Base-by-base conservation (phyloP, 2,888 invertebrate species). In the Polyommatus icarus region DNA sequence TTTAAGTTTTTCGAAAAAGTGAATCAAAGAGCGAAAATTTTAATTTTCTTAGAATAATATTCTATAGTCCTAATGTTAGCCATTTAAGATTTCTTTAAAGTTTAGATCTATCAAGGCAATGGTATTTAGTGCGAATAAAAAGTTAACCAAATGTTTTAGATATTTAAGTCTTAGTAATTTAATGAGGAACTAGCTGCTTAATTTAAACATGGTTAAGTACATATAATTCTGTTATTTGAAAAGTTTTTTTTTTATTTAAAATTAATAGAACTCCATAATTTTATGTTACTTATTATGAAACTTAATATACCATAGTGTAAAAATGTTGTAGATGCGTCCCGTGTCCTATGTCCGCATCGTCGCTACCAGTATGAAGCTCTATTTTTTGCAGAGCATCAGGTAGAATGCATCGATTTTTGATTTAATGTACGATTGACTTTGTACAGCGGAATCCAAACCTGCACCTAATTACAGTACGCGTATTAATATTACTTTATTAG, bases 361-460 rank as follows among this genome's bases (percentile, higher is more conserved):
- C 72, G 72, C 24, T 40, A 2, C 3, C 8, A 20, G 72, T 72
- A 12, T 72, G 72, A 72, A 72, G 40, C 36, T 72, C 40, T 40
- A n/a, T 40, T 72, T 36, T 72, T 72, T 72, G 40, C 72, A 40
- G n/a, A n/a, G 40, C 36, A 71, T 40, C 71, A 72, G 72, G 36
- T 40, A 72, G 40, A 40, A 72, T 72, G 10, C 72, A 72, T 72
- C 40, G 72, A 72, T 72, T 36, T 40, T 72, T 32, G 67, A 72
- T 72, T 72, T 40, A 36, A 40, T 20, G 72, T 72, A 40, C 36
- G 40, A 40, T 67, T 67, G 67, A 29, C 67, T 72, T 40, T 40
- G 40, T 72, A n/a, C 72, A 72, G 12, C 5, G 40, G 72, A n/a
- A 40, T 72, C 40, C 20, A 20, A 72, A 72, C n/a, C 72, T 40